These are phyloP conservation scores for Leucosticte australis DNA, from an alignment of 2,113 vertebrate species.

Conservation along the genomic window DNA sequence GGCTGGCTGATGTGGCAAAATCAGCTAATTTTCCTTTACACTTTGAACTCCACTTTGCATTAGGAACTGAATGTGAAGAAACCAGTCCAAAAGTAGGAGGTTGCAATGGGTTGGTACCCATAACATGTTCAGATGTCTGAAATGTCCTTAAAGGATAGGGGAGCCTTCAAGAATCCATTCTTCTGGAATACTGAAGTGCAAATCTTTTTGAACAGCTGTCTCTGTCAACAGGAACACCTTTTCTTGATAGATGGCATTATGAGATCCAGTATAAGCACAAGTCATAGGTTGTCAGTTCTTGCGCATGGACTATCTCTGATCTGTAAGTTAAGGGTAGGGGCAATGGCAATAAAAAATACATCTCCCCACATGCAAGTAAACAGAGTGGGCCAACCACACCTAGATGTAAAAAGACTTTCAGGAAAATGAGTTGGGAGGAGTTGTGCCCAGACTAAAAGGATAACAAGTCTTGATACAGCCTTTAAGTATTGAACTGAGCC, in stretches of 20 bases:
- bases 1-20: background rate
- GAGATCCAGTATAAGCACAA: background rate
- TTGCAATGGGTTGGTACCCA: accelerated
- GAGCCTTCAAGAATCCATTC: background rate
- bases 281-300: background rate
- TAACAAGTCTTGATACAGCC: background rate
- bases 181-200: background rate
- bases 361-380: background rate
- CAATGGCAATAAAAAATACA: background rate
- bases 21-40: background rate
- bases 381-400: background rate
- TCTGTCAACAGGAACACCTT: background rate
- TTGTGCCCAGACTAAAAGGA: background rate
- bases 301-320: background rate
- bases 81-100: background rate
- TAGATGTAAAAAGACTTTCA: background rate
- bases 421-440: background rate
- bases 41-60: background rate
- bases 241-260: background rate
- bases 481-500: background rate
- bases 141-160: background rate
- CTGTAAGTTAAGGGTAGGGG: background rate
- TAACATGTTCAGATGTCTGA: background rate
- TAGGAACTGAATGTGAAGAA: background rate
- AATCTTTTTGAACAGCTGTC: background rate